Percentiles rank a stretch among this genome's conserved stretches.
Conservation (phyloP, 1,140 invertebrate species). For the Steinernema feltiae region DNA sequence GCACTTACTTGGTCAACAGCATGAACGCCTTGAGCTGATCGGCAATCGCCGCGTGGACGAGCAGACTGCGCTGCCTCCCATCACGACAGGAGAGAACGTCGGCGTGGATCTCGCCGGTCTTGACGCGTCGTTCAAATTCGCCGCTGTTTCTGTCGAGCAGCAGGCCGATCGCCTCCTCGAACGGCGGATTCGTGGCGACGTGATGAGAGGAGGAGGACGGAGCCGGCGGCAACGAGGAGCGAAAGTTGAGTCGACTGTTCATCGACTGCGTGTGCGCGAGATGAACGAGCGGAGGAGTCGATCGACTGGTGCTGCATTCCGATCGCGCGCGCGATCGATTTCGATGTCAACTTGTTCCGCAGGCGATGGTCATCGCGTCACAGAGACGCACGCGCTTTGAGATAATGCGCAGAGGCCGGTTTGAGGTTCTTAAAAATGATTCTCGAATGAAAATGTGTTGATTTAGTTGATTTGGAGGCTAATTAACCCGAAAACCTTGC, state of each 20-base stretch:
- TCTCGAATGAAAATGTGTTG: too few species aligned
- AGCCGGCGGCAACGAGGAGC: too few species aligned
- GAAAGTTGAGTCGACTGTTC: constrained; percentile 10
- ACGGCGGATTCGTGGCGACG: neutral
- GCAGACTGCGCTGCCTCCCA: neutral
- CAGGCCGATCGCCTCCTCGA: neutral
- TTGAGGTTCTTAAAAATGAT: too few species aligned
- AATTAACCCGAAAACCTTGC: too few species aligned
- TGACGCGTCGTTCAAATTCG: neutral
- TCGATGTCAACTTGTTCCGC: neutral
- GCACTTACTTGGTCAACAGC: neutral
- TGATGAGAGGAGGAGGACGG: neutral
- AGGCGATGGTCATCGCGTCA: constrained; percentile 5
- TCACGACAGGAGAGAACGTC: neutral
- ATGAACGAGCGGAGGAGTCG: neutral
- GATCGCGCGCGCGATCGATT: constrained; percentile 9
- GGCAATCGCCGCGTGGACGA: neutral
- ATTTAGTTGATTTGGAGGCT: too few species aligned
- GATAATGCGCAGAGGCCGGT: too few species aligned
- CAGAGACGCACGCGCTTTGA: too few species aligned
- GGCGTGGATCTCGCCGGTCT: neutral
- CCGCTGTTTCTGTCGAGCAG: neutral
- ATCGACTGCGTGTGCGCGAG: neutral
- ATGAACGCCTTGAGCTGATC: neutral
- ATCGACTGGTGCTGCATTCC: neutral